Evolutionary conservation across 2,797 vertebrate genomes (phyloP), one percentile per base, ranked within the genome.

Genomic region (Lacerta viridis): DNA sequence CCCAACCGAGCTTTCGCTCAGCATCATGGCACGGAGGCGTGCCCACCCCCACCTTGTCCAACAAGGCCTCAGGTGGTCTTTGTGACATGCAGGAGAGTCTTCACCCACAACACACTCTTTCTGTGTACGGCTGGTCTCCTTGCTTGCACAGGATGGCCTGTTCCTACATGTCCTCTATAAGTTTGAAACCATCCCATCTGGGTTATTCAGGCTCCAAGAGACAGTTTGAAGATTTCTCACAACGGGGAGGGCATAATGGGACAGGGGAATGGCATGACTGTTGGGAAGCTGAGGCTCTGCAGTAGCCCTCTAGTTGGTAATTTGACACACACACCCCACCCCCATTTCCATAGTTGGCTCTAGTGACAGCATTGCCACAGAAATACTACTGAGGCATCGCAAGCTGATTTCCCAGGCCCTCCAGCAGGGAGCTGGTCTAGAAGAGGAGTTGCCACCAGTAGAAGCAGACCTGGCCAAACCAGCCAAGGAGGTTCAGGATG

Each of bases 401-500:
- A 91, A 90, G 18, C 82, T 96, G 88, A 95, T 97, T 86, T 90
- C 79, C 0, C 96, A 97, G 89, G 94, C 95, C 66, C 88, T 97
- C 83, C 92, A 93, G 17, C 93, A 92, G 88, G 85, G 82, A 77
- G 33, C 0, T 0, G 89, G 88, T 8, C 74, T 91, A 23, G 82
- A 94, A 74, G 74, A 41, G 61, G 20, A 18, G 79, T 88, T 94
- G 20, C 74, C 93, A 5, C 74, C 77, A 0, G 91, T 88, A 27
- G 93, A 96, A 3, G 91, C 93, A 72, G 86, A 18, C 41, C 93
- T 96, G 82, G 90, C 90, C 4, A 90, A 95, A 83, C 89, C 91
- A 1, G 46, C 96, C 18, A 93, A 94, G 90, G 96, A 97, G 97
- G 97, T 98, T 84, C 23, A 1, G 50, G 23, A 23, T 9, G 23